Conservation (phyloP, 2,888 invertebrate genomes). For the Acleris sparsana region DNA sequence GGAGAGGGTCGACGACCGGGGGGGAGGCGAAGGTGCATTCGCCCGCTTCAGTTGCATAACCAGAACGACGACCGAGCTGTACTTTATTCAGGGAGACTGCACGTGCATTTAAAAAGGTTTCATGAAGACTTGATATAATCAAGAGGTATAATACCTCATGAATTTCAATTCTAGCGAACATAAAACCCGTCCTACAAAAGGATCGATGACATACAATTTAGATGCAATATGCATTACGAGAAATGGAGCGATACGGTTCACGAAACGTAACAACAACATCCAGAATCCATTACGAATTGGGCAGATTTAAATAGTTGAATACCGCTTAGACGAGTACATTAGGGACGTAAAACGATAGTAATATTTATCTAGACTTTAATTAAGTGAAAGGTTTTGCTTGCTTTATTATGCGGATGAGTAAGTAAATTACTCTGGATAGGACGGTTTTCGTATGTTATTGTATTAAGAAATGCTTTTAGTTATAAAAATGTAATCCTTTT, state of each 20-base stretch:
- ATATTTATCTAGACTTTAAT: constrained; percentile 24
- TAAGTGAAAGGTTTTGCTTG: constrained; percentile 19
- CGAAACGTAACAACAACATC: constrained; percentile 21
- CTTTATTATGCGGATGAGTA: constrained; percentile 15
- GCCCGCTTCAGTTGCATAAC: constrained; percentile 62
- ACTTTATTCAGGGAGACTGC: constrained; percentile 50
- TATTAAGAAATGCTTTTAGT: not conserved
- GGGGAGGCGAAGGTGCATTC: constrained; percentile 60
- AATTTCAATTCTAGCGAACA: constrained; percentile 25
- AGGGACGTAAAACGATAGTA: not conserved
- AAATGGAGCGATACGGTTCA: constrained; percentile 14
- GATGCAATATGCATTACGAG: constrained; percentile 24
- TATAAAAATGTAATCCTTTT: not conserved
- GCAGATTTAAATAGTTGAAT: constrained; percentile 15
- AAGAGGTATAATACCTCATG: constrained; percentile 24
- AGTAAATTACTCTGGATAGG: not conserved
- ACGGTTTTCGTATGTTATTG: not conserved
- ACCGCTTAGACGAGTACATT: constrained; percentile 10
- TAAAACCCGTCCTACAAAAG: constrained; percentile 26
- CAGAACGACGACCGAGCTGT: constrained; percentile 61
- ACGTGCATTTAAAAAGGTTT: constrained; percentile 44
- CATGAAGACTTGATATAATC: constrained; percentile 34
- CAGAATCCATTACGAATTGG: constrained; percentile 20
- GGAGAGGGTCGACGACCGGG: constrained; percentile 63
- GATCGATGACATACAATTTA: constrained; percentile 30